These are phyloP conservation scores for Oscheius sp. DNA, from an alignment of 2,888 invertebrate genomes.

Conservation along the genomic window DNA sequence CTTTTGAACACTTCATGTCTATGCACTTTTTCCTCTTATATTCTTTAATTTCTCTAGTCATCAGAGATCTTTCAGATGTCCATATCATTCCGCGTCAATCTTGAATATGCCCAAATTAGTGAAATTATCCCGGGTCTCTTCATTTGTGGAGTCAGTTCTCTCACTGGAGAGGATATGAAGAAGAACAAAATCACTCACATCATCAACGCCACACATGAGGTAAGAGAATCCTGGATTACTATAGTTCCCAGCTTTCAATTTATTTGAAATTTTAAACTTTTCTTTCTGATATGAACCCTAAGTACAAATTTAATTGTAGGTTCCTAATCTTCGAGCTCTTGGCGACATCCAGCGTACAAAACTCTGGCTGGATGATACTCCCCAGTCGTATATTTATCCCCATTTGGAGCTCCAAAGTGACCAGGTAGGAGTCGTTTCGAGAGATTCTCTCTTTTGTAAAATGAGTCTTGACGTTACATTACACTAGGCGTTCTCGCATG, in stretches of 20 bases:
- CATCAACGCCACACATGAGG: constrained; percentile 83
- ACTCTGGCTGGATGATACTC: constrained; percentile 69
- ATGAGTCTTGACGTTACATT: too few species aligned
- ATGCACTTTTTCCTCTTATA: too few species aligned
- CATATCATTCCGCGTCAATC: constrained; percentile 67
- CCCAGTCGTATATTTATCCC: constrained; percentile 64
- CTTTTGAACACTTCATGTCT: too few species aligned
- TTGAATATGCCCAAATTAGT: constrained; percentile 65
- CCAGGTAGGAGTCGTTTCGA: constrained; percentile 43
- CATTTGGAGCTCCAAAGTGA: constrained; percentile 67
- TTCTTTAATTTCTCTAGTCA: too few species aligned
- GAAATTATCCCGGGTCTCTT: constrained; percentile 76
- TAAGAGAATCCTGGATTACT: too few species aligned
- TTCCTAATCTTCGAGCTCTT: constrained; percentile 65
- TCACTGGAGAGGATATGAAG: constrained; percentile 77
- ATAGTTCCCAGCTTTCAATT: too few species aligned
- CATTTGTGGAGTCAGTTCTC: constrained; percentile 82
- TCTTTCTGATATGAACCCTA: neutral
- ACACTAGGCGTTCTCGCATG: too few species aligned
- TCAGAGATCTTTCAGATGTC: constrained; percentile 34
- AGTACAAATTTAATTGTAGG: constrained; percentile 35
- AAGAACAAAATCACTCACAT: constrained; percentile 80
- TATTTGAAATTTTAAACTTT: too few species aligned
- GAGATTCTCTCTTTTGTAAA: too few species aligned
- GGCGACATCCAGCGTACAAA: constrained; percentile 68